Conservation (phyloP, 2,113 vertebrate species). For the Chionis minor region DNA sequence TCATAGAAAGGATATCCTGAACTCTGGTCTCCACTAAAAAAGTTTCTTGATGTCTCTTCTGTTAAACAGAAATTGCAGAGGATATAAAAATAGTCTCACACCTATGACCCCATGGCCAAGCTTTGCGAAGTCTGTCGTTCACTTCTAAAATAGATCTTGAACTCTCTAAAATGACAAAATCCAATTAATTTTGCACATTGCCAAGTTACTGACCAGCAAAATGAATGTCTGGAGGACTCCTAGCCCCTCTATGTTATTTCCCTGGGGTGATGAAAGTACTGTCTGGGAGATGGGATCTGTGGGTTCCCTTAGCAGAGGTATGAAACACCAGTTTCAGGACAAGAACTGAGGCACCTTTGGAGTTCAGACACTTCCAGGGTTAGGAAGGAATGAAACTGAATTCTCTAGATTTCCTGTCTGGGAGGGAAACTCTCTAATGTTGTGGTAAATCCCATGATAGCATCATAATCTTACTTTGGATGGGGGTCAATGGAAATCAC, state of each 20-base stretch:
- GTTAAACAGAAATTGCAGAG: background rate
- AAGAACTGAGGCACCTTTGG: background rate
- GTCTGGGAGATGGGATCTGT: background rate
- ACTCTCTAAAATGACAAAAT: background rate
- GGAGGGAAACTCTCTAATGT: background rate
- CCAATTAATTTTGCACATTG: background rate
- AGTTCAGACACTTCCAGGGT: background rate
- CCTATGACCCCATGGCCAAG: background rate
- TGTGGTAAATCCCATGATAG: background rate
- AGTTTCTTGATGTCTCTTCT: background rate
- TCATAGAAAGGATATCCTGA: background rate
- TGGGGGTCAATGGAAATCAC: background rate
- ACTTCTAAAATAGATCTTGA: background rate
- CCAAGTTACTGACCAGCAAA: background rate
- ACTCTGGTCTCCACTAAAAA: background rate
- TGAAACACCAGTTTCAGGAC: background rate
- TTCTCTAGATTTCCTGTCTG: background rate
- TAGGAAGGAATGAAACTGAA: background rate
- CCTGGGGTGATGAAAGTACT: background rate
- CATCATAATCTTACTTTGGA: background rate
- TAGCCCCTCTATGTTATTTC: background rate
- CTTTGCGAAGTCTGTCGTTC: background rate
- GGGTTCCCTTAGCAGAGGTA: background rate
- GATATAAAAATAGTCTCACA: background rate
- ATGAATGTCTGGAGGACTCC: background rate